Conservation (phyloP, 2,797 vertebrate species). For the Catostomus latipinnis region DNA sequence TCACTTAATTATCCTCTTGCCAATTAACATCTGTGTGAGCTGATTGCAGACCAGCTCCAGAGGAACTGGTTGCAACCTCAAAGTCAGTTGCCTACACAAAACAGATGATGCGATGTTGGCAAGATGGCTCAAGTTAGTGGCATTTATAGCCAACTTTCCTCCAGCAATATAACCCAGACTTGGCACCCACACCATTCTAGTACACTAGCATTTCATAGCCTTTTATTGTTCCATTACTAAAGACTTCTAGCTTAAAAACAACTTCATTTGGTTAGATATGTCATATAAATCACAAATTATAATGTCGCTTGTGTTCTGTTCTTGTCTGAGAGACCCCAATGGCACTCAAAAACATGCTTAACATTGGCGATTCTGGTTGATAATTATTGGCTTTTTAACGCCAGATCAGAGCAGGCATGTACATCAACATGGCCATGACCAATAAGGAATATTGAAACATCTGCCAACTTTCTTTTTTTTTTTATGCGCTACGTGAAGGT, state of each 20-base stretch:
- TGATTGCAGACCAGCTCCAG: conserved; percentile 75
- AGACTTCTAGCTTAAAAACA: conserved; percentile 4
- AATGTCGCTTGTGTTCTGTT: neutral
- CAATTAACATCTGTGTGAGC: conserved; percentile 78
- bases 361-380: too few relatives aligned
- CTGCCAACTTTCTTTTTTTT: conserved; percentile 66
- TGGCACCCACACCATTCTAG: neutral
- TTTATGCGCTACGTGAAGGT: too few relatives aligned
- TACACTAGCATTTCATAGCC: too few relatives aligned
- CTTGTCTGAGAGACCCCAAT: too few relatives aligned
- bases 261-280: conserved; percentile 14
- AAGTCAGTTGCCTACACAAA: conserved; percentile 61
- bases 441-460: conserved; percentile 94
- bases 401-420: conserved; percentile 91
- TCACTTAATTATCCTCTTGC: conserved; percentile 75
- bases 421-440: conserved; percentile 91
- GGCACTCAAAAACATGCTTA: too few relatives aligned
- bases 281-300: conserved; percentile 26
- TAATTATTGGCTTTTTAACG: conserved; percentile 66
- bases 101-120: conserved; percentile 41
- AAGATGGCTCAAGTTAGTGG: conserved; percentile 12
- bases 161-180: neutral
- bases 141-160: conserved; percentile 26
- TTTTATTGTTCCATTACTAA: neutral
- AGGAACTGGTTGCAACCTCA: conserved; percentile 60